Evolutionary conservation across 2,113 vertebrate genomes (phyloP).

Genomic region (rabbit (Oryctolagus cuniculus)): mOryCun1.1 NC_091453.1:114765501-114766000

Average conservation of each 20-base stretch:
- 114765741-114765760: not conserved
- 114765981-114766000: too few species aligned
- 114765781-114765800: too few species aligned
- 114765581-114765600: constrained; percentile 17
- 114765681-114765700: not conserved
- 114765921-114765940: too few species aligned
- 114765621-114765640: not conserved
- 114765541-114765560: not conserved
- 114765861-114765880: too few species aligned
- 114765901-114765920: too few species aligned
- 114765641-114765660: not conserved
- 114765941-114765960: too few species aligned
- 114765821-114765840: too few species aligned
- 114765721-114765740: not conserved
- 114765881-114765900: too few species aligned
- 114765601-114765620: not conserved
- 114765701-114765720: not conserved
- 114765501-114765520: not conserved
- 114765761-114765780: too few species aligned
- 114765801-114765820: too few species aligned
- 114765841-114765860: too few species aligned
- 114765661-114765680: constrained; percentile 1
- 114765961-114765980: too few species aligned
- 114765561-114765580: not conserved
- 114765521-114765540: not conserved